Conservation (phyloP, 2,888 invertebrate species). For the Zaprionus obscuricornis region DNA sequence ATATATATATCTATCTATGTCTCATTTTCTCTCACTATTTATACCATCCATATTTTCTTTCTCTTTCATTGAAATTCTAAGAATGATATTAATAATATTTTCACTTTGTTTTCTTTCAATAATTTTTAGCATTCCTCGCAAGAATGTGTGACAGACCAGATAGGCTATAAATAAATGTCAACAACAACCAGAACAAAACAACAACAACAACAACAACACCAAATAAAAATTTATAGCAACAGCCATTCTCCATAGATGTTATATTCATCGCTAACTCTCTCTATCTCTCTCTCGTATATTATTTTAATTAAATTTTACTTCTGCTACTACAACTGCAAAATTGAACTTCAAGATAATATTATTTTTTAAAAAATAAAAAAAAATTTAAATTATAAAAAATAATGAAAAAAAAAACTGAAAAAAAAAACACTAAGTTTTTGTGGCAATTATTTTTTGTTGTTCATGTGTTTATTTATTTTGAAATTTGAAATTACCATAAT, state of each 20-base stretch:
- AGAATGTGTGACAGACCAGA: conserved; percentile 90
- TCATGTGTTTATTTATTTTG: conserved; percentile 30
- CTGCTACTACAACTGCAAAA: conserved; percentile 82
- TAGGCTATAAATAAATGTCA: conserved; percentile 75
- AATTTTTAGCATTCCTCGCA: conserved; percentile 90
- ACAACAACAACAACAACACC: conserved; percentile 61
- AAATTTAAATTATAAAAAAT: conserved; percentile 80
- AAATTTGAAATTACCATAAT: conserved; percentile 24
- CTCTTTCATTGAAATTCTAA: too few species aligned
- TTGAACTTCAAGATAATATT: conserved; percentile 81
- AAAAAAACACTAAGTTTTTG: conserved; percentile 54
- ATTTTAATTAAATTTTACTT: conserved; percentile 82
- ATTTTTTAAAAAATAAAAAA: conserved; percentile 78
- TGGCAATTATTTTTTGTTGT: conserved; percentile 66
- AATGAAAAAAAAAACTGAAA: conserved; percentile 69
- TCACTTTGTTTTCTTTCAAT: conserved; percentile 36
- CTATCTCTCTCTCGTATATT: conserved; percentile 82
- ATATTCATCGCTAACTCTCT: conserved; percentile 82
- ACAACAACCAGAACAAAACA: conserved; percentile 59
- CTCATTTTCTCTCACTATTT: background rate
- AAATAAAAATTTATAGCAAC: conserved; percentile 80
- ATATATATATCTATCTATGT: background rate
- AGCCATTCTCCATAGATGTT: conserved; percentile 83
- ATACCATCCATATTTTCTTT: too few species aligned
- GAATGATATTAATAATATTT: conserved; percentile 19